Base-by-base conservation (phyloP, 1,140 invertebrate genomes). In the Ips nitidus region DNA sequence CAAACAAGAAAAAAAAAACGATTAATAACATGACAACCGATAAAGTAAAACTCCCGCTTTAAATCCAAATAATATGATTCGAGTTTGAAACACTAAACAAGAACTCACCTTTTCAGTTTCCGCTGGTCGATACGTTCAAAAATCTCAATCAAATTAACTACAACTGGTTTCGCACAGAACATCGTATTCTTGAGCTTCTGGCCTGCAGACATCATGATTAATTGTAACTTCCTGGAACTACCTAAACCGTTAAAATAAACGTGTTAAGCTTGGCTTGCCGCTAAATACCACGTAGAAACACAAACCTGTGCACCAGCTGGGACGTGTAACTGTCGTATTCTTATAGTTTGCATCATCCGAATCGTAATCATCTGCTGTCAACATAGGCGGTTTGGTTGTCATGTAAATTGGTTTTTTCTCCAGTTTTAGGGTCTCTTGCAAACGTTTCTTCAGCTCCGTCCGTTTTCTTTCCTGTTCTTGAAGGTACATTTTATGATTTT, bases 71-170 rank as follows among this genome's bases (percentile, higher is more conserved):
- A 22, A 22, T 22, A 22, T 22, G 22, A 0, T 22, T 22, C 22
- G 22, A 22, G 22, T 22, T 22, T 22, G 22, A 22, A 22, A 22
- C 22, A 22, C 3, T 1, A 22, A 50, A 45, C 6, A 8, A 22
- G n/a, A 36, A 3, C 67, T 45, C 43, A 71, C 69, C 89, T 83
- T 74, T 88, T 86, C 61, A 91, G 81, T 60, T 84, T 83, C 42
- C 78, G 81, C 55, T 84, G 84, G 75, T 88, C 86, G 71, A 91
- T 90, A 60, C 80, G 80, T 22, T 86, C 84, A 80, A 91, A 91
- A 40, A 91, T 83, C 70, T 86, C 84, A 47, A 82, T 80, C 50
- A 91, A 81, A 83, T 91, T 86, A 1, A 87, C 86, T 22, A 22
- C 22, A 84, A 86, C 71, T 86, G 87, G 59, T 84, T 84, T 53